Percentiles rank a stretch among this genome's conserved stretches.
These are phyloP conservation scores for Drosophila subpulchrella DNA, from an alignment of 1,140 invertebrate species.

Conservation along the genomic window DNA sequence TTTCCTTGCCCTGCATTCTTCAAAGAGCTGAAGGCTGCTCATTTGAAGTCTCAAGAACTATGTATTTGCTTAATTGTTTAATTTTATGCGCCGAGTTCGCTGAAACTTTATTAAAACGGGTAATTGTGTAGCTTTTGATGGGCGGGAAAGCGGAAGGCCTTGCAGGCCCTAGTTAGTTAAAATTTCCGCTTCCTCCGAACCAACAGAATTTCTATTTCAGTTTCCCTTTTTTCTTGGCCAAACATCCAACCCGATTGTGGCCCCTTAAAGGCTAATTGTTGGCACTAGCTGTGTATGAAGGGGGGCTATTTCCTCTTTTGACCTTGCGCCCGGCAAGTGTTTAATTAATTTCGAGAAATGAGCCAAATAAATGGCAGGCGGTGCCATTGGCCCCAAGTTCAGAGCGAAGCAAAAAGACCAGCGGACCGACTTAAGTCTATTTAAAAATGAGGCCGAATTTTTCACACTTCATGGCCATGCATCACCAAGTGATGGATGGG, in stretches of 20 bases:
- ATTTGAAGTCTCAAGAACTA: conserved; percentile 32
- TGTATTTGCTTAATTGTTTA: conserved; percentile 56
- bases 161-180: conserved; percentile 34
- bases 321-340: conserved; percentile 51
- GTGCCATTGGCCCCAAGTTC: conserved; percentile 18
- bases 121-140: conserved; percentile 11
- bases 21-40: conserved; percentile 1
- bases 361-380: conserved; percentile 53
- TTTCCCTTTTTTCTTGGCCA: conserved; percentile 26
- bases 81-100: conserved; percentile 50
- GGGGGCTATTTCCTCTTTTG: conserved; percentile 31
- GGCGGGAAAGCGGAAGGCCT: neutral
- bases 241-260: conserved; percentile 35
- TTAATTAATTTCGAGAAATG: conserved; percentile 72
- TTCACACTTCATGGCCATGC: conserved; percentile 60
- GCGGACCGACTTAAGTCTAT: conserved; percentile 49
- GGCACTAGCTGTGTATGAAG: conserved; percentile 3
- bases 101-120: conserved; percentile 52
- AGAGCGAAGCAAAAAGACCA: conserved; percentile 12
- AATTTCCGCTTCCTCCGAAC: conserved; percentile 25
- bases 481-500: conserved; percentile 19
- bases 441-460: conserved; percentile 71
- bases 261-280: conserved; percentile 28
- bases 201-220: conserved; percentile 15
- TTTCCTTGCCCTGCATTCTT: neutral